Conservation (phyloP, 30 jellyfish, hydroid and myxozoan species). For the Chrysaora quinquecirrha region DNA sequence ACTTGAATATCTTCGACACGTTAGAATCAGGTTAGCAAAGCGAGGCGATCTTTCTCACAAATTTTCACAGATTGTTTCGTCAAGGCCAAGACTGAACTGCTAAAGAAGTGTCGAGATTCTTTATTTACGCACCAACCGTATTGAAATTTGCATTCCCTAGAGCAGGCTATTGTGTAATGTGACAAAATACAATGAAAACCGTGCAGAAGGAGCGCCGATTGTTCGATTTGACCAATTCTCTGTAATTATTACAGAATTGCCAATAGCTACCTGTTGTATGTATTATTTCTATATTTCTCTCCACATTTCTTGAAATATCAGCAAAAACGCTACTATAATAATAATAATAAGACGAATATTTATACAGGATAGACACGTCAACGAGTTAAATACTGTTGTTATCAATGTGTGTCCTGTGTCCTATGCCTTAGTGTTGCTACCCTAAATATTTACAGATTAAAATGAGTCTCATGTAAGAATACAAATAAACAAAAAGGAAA, state of each 20-base stretch:
- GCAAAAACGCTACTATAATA: too few relatives aligned
- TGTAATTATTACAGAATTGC: not conserved
- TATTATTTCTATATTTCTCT: too few relatives aligned
- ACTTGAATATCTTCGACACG: constrained; percentile 75
- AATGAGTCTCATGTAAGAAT: too few relatives aligned
- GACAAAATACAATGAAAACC: constrained; percentile 62
- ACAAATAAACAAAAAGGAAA: too few relatives aligned
- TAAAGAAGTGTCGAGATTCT: constrained; percentile 76
- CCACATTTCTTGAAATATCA: too few relatives aligned
- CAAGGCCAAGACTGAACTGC: constrained; percentile 72
- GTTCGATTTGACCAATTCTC: constrained; percentile 14
- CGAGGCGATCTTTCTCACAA: constrained; percentile 82
- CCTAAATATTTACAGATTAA: too few relatives aligned
- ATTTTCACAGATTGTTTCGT: constrained; percentile 73
- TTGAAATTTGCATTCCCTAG: constrained; percentile 75
- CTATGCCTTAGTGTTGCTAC: too few relatives aligned
- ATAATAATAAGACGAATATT: too few relatives aligned
- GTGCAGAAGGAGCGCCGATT: constrained; percentile 50
- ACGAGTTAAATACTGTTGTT: too few relatives aligned
- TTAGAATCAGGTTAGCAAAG: constrained; percentile 60
- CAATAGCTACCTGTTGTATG: constrained; percentile 1
- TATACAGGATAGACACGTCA: too few relatives aligned
- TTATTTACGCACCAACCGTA: constrained; percentile 61
- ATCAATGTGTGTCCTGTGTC: too few relatives aligned
- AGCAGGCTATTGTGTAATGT: constrained; percentile 65